These are phyloP conservation scores for Lasioglossum malachurum DNA, from an alignment of 2,888 invertebrate genomes.

Conservation along the genomic window DNA sequence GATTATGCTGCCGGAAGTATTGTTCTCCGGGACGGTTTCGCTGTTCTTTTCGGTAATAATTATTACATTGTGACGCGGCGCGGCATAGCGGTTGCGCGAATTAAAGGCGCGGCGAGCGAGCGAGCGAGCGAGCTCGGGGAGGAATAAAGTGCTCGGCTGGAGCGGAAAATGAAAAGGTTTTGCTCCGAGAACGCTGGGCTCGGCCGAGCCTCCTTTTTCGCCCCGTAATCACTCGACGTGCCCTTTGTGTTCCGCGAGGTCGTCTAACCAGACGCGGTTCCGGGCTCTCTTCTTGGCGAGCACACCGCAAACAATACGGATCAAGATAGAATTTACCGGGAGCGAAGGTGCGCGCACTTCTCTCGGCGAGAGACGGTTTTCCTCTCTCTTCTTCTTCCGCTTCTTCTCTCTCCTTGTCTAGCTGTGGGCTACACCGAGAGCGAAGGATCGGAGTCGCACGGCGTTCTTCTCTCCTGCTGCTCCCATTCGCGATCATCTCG, in stretches of 20 bases:
- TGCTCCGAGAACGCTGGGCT: neutral
- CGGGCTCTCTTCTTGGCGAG: neutral
- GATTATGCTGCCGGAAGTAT: neutral
- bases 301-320: constrained; percentile 39
- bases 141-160: constrained; percentile 1
- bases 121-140: neutral
- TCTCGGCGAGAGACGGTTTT: neutral
- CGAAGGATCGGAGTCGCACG: neutral
- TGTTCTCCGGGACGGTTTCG: constrained; percentile 3
- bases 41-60: constrained; percentile 20
- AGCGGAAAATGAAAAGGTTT: constrained; percentile 38
- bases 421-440: neutral
- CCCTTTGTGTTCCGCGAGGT: constrained; percentile 29
- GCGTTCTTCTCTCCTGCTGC: neutral
- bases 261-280: constrained; percentile 34
- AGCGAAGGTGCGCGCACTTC: neutral
- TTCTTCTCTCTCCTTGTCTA: neutral
- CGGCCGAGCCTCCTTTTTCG: constrained; percentile 14
- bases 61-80: constrained; percentile 22
- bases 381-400: neutral
- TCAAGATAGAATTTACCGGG: constrained; percentile 37
- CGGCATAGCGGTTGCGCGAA: constrained; percentile 9
- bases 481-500: neutral
- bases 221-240: constrained; percentile 32
- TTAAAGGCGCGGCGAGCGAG: neutral